These are phyloP conservation scores for Mustela nigripes DNA, from an alignment of 2,113 vertebrate species.

Conservation along the genomic window DNA sequence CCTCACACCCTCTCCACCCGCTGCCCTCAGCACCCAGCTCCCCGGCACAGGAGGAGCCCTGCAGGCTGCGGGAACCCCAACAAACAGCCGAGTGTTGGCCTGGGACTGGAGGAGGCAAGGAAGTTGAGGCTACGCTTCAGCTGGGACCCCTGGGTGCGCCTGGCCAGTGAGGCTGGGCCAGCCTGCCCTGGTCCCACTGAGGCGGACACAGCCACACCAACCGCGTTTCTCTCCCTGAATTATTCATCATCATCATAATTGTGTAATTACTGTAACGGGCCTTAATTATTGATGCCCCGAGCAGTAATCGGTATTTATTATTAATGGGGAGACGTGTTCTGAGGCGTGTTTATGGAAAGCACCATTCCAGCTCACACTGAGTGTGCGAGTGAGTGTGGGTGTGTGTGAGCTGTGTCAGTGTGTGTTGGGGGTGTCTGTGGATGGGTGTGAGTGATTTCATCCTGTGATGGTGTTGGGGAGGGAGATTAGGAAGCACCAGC, in stretches of 20 bases:
- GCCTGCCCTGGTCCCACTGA: not conserved
- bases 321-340: conserved; percentile 92
- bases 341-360: conserved; percentile 90
- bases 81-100: rapidly evolving
- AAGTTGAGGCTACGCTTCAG: not conserved
- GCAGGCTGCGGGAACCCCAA: rapidly evolving
- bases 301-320: conserved; percentile 94
- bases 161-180: not conserved
- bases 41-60: not conserved
- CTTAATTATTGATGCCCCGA: conserved; percentile 97
- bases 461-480: not conserved
- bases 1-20: too few species aligned
- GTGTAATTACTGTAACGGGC: conserved; percentile 95
- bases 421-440: not conserved
- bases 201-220: conserved; percentile 51
- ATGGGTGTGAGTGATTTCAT: not conserved
- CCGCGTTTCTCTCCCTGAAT: conserved; percentile 91
- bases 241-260: conserved; percentile 97
- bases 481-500: not conserved
- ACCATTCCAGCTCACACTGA: not conserved
- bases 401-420: not conserved
- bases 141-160: not conserved
- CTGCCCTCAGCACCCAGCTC: not conserved
- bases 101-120: not conserved
- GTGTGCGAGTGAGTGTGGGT: not conserved